A percentile compares a stretch with the other conserved stretches of the same genome.
These are phyloP conservation scores for Columba guinea DNA, from an alignment of 2,797 vertebrate genomes.

Conservation along the genomic window DNA sequence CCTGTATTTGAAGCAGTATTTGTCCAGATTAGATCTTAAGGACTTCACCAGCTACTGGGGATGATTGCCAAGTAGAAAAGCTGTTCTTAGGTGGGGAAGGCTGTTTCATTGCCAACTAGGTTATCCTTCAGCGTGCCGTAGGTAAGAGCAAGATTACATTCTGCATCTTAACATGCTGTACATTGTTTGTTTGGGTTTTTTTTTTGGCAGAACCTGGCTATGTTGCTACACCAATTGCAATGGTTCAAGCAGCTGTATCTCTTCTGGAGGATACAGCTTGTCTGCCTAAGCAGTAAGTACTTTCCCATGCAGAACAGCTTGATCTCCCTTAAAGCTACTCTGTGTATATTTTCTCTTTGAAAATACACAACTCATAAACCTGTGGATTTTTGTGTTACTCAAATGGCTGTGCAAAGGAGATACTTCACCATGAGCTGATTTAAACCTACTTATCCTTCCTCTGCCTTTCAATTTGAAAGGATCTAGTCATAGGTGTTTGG, in stretches of 20 bases:
- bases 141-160: not conserved
- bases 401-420: not conserved
- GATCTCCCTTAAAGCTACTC: not conserved
- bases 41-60: not conserved
- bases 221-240: constrained; percentile 88
- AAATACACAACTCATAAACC: not conserved
- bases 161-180: not conserved
- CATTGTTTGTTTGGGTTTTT: not conserved
- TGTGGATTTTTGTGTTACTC: not conserved
- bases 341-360: not conserved
- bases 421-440: not conserved
- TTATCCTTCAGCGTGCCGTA: not conserved
- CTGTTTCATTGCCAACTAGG: not conserved
- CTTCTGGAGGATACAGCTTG: constrained; percentile 85
- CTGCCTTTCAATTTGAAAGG: not conserved
- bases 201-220: constrained; percentile 85
- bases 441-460: not conserved
- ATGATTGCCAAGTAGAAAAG: not conserved
- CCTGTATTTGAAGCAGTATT: not conserved
- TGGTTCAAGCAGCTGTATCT: constrained; percentile 92
- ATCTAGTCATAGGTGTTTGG: not conserved
- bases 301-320: not conserved
- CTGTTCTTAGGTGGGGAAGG: not conserved
- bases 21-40: not conserved
- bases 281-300: constrained; percentile 88